These are phyloP conservation scores for Petroica traversi DNA, from an alignment of 2,113 vertebrate genomes.

Conservation along the genomic window DNA sequence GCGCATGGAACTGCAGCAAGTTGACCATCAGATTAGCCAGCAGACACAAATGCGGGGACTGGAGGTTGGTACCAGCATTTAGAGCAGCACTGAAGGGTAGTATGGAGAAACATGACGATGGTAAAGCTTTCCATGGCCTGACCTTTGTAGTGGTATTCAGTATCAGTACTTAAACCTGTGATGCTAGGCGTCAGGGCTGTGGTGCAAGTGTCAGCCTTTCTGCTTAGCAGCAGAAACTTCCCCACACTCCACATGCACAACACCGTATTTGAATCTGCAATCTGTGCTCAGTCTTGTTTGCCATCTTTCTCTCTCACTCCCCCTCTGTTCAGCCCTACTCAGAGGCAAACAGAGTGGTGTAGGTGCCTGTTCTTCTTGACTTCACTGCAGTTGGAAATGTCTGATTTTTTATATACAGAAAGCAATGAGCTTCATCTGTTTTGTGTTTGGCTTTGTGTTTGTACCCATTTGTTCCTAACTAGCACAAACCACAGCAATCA, in stretches of 20 bases:
- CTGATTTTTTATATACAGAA: background rate
- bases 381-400: background rate
- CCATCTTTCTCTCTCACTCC: background rate
- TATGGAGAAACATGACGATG: background rate
- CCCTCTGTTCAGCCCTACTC: background rate
- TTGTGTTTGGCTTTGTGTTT: background rate
- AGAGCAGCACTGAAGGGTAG: background rate
- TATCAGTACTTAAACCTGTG: background rate
- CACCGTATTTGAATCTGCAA: background rate
- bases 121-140: background rate
- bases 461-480: background rate
- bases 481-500: background rate
- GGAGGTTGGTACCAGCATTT: slow-evolving; percentile 75
- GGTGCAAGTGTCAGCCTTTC: background rate
- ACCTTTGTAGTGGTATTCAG: background rate
- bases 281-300: background rate
- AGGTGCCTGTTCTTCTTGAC: background rate
- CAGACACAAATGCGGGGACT: slow-evolving; percentile 91
- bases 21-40: slow-evolving; percentile 97
- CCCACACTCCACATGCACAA: rapidly evolving
- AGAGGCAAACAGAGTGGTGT: background rate
- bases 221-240: background rate
- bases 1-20: slow-evolving; percentile 93
- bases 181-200: background rate
- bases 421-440: background rate